Base-by-base conservation (phyloP, 2,113 vertebrate genomes). In the Sylvilagus bachmani region DNA sequence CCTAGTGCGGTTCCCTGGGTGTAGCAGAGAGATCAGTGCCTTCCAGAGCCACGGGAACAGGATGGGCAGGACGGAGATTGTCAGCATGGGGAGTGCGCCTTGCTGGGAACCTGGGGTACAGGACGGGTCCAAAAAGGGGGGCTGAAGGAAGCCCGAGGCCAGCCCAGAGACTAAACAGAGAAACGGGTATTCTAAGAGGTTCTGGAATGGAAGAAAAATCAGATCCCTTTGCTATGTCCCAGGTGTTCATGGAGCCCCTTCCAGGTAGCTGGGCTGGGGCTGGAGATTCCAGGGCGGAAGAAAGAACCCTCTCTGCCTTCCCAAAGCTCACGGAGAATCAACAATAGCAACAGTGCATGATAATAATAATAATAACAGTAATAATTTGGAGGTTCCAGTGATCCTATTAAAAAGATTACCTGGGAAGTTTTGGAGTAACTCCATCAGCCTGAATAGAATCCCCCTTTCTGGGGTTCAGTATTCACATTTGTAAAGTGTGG, bases 181-280 rank as follows among this genome's bases (percentile, higher is more conserved):
- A 74, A 24, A 8, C 74, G 19, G 70, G 4, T 14, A 55, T n/a
- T 91, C 51, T 75, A 38, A 83, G 91, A 31, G 61, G 22, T 61
- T 94, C 80, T 38, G 87, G 80, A 93, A 67, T 16, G 51, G 64
- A 77, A 82, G 83, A 85, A 78, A 92, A 77, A 38, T 11, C 22
- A 92, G 71, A 38, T 14, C 22, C 61, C 13, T 27, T 64, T 11
- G 12, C 69, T 71, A 25, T 21, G 87, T 79, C 51, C 80, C 21
- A 80, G 61, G 27, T 90, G 24, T 38, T 31, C 51, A 22, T 21
- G 44, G 53, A 71, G 27, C 21, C 22, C 10, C 14, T 88, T 78
- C 51, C 27, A 19, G 86, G 77, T 4, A 24, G n/a, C 10, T 36
- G 55, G 19, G 55, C 55, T 21, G 12, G 74, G 24, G n/a, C 33